Evolutionary conservation across 2,888 invertebrate genomes (phyloP), one percentile per base, ranked within the genome.

Genomic region (Tinea trinotella): DNA sequence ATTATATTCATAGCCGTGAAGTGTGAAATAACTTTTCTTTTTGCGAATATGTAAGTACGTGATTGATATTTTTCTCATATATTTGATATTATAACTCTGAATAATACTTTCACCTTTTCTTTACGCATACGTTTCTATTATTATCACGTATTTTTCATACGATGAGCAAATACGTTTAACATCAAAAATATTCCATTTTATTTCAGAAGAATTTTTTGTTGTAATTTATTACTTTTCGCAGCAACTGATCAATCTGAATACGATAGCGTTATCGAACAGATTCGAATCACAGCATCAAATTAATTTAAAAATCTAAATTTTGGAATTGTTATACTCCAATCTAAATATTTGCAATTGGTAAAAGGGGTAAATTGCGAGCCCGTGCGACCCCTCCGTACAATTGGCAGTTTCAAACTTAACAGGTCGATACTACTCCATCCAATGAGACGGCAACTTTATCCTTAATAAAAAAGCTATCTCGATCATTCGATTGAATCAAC

Each of bases 51-150:
- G 55, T 46, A 53, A 36, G 24, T 54, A 44, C 18, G 34, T 57
- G 57, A 59, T 61, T 59, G 56, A 58, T 57, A 54, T 40, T 40
- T 40, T 30, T 13, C 13, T 40, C 6, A 40, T 52, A 34, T 52
- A 52, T 30, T 52, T 52, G 24, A 52, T 34, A 52, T 15, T 52
- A 30, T 52, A 52, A 52, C 15, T 30, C 30, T 13, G 13, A 2
- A 40, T 40, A 15, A 40, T 24, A 9, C 24, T 24, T n/a, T n/a
- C n/a, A n/a, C n/a, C n/a, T n/a, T n/a, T n/a, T n/a, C n/a, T n/a
- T n/a, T n/a, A n/a, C n/a, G n/a, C n/a, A n/a, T n/a, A n/a, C n/a
- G n/a, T n/a, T n/a, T n/a, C n/a, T n/a, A n/a, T n/a, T n/a, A n/a
- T n/a, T n/a, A n/a, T n/a, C n/a, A n/a, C n/a, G n/a, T n/a, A n/a